These are phyloP conservation scores for Heteromurus nitidus DNA, from an alignment of 2,888 invertebrate genomes.

Conservation along the genomic window DNA sequence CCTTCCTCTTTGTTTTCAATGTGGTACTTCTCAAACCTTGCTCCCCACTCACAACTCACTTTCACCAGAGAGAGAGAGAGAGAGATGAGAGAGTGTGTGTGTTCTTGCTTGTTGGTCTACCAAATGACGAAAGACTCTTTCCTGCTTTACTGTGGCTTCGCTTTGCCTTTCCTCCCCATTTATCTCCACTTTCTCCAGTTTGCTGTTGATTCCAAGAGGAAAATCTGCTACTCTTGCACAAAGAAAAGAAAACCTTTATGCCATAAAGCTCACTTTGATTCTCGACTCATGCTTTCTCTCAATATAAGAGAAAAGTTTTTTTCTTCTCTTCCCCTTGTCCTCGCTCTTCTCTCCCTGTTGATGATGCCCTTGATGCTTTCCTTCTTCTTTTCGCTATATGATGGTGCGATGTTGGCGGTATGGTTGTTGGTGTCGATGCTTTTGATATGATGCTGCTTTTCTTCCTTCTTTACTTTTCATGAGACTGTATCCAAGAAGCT, in stretches of 20 bases:
- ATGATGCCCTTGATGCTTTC: background rate
- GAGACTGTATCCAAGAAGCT: background rate
- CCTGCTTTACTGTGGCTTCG: background rate
- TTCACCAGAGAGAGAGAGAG: background rate
- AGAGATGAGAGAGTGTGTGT: background rate
- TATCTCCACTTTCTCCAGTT: conserved; percentile 1
- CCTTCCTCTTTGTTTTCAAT: background rate
- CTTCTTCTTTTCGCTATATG: background rate
- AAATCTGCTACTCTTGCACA: conserved; percentile 31
- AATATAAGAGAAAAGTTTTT: background rate
- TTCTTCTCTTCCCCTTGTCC: background rate
- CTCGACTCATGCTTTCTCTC: background rate
- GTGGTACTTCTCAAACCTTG: background rate
- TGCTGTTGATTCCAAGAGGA: conserved; percentile 24
- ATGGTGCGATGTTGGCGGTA: background rate
- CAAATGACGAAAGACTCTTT: background rate
- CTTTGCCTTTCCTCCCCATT: conserved; percentile 5
- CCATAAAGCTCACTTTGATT: conserved; percentile 21
- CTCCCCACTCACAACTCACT: background rate
- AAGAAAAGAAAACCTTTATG: background rate
- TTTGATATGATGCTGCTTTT: background rate
- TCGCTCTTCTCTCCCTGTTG: background rate
- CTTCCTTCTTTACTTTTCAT: conserved; percentile 5
- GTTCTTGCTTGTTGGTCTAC: background rate
- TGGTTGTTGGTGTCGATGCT: background rate